A percentile compares a stretch with the other conserved stretches of the same genome.
Evolutionary conservation across 2,797 vertebrate genomes (phyloP).

Genomic region (Lophius americanus): DNA sequence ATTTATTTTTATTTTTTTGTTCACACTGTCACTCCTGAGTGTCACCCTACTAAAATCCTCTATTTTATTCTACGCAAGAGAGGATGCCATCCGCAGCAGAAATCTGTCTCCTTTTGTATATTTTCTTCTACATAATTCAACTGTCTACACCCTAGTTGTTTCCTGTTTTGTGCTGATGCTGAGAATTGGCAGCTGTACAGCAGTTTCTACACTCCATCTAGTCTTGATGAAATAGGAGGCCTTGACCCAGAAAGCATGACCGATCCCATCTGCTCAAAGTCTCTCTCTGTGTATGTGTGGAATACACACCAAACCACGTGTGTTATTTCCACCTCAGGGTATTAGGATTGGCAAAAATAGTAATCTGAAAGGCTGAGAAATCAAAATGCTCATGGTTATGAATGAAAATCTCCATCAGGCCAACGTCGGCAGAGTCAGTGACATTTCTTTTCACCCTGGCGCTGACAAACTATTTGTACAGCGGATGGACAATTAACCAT

Average conservation of each 20-base stretch:
- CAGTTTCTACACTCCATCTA: slow-evolving; percentile 9
- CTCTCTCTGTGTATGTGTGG: not conserved
- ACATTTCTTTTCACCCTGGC: not conserved
- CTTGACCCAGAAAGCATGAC: slow-evolving; percentile 25
- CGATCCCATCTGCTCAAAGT: slow-evolving; percentile 39
- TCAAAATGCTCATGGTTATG: not conserved
- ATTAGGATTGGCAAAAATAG: not conserved
- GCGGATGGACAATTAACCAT: not conserved
- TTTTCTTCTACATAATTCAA: not conserved
- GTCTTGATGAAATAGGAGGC: slow-evolving; percentile 19
- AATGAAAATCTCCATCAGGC: not conserved
- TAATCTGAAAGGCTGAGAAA: not conserved
- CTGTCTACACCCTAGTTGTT: not conserved
- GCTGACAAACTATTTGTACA: not conserved
- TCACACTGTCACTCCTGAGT: not conserved
- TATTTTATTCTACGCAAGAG: not conserved
- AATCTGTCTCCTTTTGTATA: not conserved
- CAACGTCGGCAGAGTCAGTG: not conserved
- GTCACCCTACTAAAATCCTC: not conserved
- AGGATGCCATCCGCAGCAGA: not conserved
- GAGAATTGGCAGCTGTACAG: slow-evolving; percentile 19
- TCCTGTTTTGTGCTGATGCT: slow-evolving; percentile 1
- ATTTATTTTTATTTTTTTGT: no score
- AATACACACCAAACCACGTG: slow-evolving; percentile 1
- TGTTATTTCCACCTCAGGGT: not conserved